Percentiles rank a stretch among this genome's conserved stretches.
phyloP scores from a whole-genome alignment of 2,797 vertebrate species.

The Chrysocyon brachyurus region DNA sequence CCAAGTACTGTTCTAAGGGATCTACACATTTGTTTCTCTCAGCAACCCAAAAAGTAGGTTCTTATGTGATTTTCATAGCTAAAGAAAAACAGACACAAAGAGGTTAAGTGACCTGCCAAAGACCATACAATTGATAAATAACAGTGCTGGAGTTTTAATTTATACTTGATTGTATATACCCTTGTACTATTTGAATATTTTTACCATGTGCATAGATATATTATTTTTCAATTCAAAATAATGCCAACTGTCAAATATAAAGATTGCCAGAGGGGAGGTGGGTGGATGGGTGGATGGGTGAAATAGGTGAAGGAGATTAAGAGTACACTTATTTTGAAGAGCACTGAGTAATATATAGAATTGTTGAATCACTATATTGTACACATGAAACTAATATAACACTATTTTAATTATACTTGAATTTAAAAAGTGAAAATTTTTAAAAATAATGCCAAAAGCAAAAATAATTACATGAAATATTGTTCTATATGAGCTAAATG shows the following conservation, averaged over 20 bases:
- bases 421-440: neutral
- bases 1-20: neutral
- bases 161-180: neutral
- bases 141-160: neutral
- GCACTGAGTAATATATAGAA: neutral
- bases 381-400: neutral
- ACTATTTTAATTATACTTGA: neutral
- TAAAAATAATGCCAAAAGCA: neutral
- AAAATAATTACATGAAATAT: slow-evolving; percentile 17
- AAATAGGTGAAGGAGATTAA: neutral
- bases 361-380: neutral
- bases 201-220: neutral
- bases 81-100: neutral
- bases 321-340: neutral
- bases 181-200: neutral
- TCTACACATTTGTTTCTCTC: neutral
- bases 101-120: slow-evolving; percentile 13
- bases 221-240: slow-evolving; percentile 41
- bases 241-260: neutral
- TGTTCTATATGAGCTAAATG: neutral
- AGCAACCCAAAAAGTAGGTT: neutral
- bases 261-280: neutral
- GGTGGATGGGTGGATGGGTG: neutral
- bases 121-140: neutral
- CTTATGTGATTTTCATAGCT: neutral